Conservation (phyloP, 2,888 invertebrate species). For the Augiades crinisus region DNA sequence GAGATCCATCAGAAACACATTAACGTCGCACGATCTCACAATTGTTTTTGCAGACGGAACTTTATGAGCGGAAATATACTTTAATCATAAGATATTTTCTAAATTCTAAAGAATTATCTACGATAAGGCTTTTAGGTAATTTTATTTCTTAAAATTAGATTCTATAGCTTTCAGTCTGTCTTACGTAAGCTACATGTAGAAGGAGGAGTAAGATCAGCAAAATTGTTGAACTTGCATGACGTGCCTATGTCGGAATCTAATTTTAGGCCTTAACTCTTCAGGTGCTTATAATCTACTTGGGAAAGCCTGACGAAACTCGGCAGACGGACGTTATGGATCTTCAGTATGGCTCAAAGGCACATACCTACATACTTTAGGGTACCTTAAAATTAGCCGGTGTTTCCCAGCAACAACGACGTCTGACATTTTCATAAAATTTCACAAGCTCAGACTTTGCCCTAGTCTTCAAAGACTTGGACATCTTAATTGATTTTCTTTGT, state of each 20-base stretch:
- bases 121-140: too few species aligned
- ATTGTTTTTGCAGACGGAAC: constrained; percentile 45
- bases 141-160: neutral
- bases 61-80: constrained; percentile 13
- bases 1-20: constrained; percentile 78
- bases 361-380: constrained; percentile 27
- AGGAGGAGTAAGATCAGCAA: neutral
- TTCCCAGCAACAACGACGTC: constrained; percentile 17
- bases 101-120: neutral
- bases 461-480: constrained; percentile 13
- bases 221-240: neutral
- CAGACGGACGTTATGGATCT: constrained; percentile 27
- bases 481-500: constrained; percentile 22
- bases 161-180: neutral
- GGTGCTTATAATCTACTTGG: constrained; percentile 25
- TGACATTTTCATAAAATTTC: constrained; percentile 24
- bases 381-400: constrained; percentile 25
- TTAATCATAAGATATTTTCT: neutral
- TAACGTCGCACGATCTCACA: constrained; percentile 58
- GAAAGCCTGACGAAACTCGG: constrained; percentile 24
- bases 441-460: constrained; percentile 12
- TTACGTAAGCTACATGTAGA: neutral
- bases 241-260: constrained; percentile 19
- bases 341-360: constrained; percentile 26
- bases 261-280: constrained; percentile 23